A percentile compares a stretch with the other conserved stretches of the same genome.
Evolutionary conservation across 1,140 invertebrate species (phyloP).

Genomic region (Papilio helenus): DNA sequence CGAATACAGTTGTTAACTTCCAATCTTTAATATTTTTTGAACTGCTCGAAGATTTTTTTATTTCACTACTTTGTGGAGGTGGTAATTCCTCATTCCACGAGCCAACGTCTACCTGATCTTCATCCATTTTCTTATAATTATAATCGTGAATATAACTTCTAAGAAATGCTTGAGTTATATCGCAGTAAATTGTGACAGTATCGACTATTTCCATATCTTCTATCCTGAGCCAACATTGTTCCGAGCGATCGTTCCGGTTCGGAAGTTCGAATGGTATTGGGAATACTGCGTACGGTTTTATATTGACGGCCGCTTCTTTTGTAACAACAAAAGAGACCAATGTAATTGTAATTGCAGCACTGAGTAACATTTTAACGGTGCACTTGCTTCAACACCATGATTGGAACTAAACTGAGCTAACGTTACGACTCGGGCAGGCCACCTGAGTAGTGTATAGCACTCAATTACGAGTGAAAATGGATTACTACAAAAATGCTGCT

Average conservation of each 20-base stretch:
- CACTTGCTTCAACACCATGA: slow-evolving; percentile 64
- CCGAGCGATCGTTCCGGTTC: slow-evolving; percentile 69
- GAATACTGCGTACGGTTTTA: slow-evolving; percentile 58
- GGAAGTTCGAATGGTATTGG: slow-evolving; percentile 72
- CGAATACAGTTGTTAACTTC: slow-evolving; percentile 66
- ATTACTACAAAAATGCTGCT: slow-evolving; percentile 10
- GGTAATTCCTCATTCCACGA: slow-evolving; percentile 65
- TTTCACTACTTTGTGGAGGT: slow-evolving; percentile 41
- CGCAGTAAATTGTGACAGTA: slow-evolving; percentile 64
- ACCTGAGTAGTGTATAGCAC: slow-evolving; percentile 55
- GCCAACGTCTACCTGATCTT: slow-evolving; percentile 68
- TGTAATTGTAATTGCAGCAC: slow-evolving; percentile 49
- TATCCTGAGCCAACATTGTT: slow-evolving; percentile 74
- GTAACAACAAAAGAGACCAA: slow-evolving; percentile 48
- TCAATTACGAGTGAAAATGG: slow-evolving; percentile 61
- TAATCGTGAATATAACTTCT: slow-evolving; percentile 66
- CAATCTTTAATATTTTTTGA: slow-evolving; percentile 62
- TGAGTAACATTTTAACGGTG: slow-evolving; percentile 78
- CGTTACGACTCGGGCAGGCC: slow-evolving; percentile 59
- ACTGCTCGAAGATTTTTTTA: slow-evolving; percentile 44
- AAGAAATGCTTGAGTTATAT: slow-evolving; percentile 65
- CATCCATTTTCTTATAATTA: slow-evolving; percentile 68
- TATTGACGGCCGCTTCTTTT: slow-evolving; percentile 45
- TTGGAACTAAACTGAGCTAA: slow-evolving; percentile 70
- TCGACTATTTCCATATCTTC: slow-evolving; percentile 69